A percentile compares a stretch with the other conserved stretches of the same genome.
phyloP scores from a whole-genome alignment of 2,888 invertebrate genomes.

The Aleiodes leptofemur region DNA sequence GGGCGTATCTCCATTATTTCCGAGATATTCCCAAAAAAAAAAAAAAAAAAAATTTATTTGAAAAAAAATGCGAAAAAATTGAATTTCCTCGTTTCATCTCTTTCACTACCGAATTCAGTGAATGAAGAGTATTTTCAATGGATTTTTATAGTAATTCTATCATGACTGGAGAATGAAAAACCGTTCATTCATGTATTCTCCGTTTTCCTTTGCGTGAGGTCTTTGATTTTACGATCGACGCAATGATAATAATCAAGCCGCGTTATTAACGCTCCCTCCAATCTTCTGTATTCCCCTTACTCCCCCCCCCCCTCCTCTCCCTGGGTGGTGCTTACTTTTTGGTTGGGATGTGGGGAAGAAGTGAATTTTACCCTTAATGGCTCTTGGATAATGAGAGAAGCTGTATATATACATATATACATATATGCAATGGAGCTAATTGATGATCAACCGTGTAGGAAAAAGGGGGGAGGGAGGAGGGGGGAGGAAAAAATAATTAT shows the following conservation, averaged over 20 bases:
- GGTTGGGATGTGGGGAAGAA: neutral
- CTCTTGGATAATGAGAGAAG: constrained; percentile 29
- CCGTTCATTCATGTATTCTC: constrained; percentile 12
- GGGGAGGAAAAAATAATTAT: constrained; percentile 12
- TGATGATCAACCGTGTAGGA: constrained; percentile 37
- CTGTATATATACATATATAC: constrained; percentile 4
- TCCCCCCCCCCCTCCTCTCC: neutral
- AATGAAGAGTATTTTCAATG: neutral
- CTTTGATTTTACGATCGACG: constrained; percentile 19
- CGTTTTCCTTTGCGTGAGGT: constrained; percentile 6
- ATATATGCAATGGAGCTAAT: constrained; percentile 26
- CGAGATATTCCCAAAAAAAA: too few species aligned
- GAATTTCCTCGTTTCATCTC: neutral
- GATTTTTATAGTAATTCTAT: too few species aligned
- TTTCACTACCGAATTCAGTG: neutral
- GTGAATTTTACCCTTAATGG: constrained; percentile 25
- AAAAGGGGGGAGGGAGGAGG: neutral
- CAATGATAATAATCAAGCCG: constrained; percentile 43
- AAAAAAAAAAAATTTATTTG: too few species aligned
- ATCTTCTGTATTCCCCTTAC: neutral
- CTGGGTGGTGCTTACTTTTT: constrained; percentile 14
- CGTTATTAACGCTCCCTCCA: constrained; percentile 35
- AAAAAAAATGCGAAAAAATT: too few species aligned
- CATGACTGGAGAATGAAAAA: constrained; percentile 12
- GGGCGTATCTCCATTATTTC: too few species aligned